Base-by-base conservation (phyloP, 2,888 invertebrate species). In the Cosmia pyralina region DNA sequence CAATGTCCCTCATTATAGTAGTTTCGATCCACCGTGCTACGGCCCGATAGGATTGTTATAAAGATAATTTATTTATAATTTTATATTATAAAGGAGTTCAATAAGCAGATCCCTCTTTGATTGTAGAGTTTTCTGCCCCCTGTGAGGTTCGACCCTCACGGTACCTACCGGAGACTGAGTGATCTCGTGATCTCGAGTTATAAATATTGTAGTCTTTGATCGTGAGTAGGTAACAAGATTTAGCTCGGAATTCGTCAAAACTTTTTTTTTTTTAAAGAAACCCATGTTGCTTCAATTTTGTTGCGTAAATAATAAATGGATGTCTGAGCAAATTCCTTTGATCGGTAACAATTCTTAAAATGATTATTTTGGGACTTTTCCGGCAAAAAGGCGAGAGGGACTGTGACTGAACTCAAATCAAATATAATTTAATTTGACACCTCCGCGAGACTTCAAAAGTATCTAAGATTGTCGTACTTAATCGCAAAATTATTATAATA, bases 311-410 rank as follows among this genome's bases (percentile, higher is more conserved):
- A 71, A 52, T 57, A 73, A 65, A 65, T 28, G 52, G 57, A 57
- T 48, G 34, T 58, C 50, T 53, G 44, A 68, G 58, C 46, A 15
- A 44, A 77, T 79, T 19, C 38, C 34, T 73, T 66, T 62, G 50
- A 38, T 52, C 44, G 3, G n/a, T 19, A 41, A 53, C 15, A 48
- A 58, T 66, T 80, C 34, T n/a, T 41, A 48, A 62, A 79, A 62
- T 13, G 13, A 63, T 77, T 74, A 58, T 41, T 55, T 46, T 55
- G 44, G 17, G 19, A 38, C 11, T 38, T 64, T 50, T 52, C 62
- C 48, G 13, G 11, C n/a, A 38, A 52, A 63, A 63, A 52, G n/a
- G 13, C 5, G 50, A 34, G 19, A 28, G 13, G 4, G 63, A 28
- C 19, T 6, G 22, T 44, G 64, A 64, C 19, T 48, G 38, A 53